Percentiles rank a stretch among this genome's conserved stretches.
Conservation (phyloP, 2,888 invertebrate species). For the Lobophora halterata region DNA sequence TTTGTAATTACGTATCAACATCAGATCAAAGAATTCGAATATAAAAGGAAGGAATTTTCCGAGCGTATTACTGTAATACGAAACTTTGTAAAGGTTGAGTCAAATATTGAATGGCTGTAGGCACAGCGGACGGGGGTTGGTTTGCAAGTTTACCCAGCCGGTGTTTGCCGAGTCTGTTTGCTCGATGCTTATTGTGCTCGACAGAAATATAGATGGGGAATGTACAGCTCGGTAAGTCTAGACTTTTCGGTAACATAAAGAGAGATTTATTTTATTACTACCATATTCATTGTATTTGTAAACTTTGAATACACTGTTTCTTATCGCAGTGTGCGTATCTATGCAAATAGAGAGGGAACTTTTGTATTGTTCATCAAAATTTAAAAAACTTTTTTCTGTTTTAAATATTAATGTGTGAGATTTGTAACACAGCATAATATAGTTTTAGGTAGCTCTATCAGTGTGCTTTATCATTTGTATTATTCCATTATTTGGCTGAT, state of each 20-base stretch:
- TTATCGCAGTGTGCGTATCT: too few species aligned
- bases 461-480: too few species aligned
- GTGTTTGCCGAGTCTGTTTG: conserved; percentile 59
- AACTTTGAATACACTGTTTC: too few species aligned
- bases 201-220: conserved; percentile 3
- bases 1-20: conserved; percentile 16
- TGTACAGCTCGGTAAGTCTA: conserved; percentile 7
- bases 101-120: conserved; percentile 26
- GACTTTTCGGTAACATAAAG: too few species aligned
- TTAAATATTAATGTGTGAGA: too few species aligned
- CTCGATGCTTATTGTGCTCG: conserved; percentile 57
- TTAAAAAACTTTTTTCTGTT: too few species aligned
- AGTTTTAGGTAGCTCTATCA: too few species aligned
- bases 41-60: conserved; percentile 15
- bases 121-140: conserved; percentile 34
- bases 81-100: conserved; percentile 24
- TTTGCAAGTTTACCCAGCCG: conserved; percentile 53
- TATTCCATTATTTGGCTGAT: too few species aligned
- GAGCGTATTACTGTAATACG: conserved; percentile 16
- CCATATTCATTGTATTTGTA: background rate
- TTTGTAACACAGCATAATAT: too few species aligned
- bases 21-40: conserved; percentile 1
- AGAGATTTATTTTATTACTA: too few species aligned
- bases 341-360: too few species aligned
- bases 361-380: too few species aligned